phyloP scores from a whole-genome alignment of 2,797 vertebrate species.

The Tamandua tetradactyla region DNA sequence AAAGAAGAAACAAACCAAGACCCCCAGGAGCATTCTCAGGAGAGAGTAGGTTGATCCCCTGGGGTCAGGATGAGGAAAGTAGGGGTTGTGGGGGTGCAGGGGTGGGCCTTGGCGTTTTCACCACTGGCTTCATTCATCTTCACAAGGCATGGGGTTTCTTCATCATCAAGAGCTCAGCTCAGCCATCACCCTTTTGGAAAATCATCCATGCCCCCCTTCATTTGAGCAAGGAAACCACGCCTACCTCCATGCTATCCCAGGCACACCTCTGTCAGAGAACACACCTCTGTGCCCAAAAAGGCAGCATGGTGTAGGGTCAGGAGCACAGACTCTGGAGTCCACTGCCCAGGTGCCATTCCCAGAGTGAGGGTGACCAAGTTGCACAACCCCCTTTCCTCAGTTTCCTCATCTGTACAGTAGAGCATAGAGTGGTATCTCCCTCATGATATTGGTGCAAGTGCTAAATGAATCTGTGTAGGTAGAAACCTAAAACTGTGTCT shows the following conservation, averaged over 20 bases:
- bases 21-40: background rate
- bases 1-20: background rate
- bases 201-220: background rate
- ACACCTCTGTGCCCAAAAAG: background rate
- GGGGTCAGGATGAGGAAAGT: background rate
- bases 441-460: background rate
- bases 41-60: background rate
- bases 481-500: background rate
- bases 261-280: background rate
- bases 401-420: background rate
- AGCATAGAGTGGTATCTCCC: background rate
- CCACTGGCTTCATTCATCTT: background rate
- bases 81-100: background rate
- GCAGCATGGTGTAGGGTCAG: background rate
- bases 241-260: background rate
- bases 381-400: background rate
- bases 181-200: background rate
- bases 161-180: background rate
- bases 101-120: background rate
- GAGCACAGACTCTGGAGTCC: background rate
- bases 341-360: background rate
- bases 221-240: background rate
- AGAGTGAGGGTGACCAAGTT: background rate
- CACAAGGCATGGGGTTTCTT: background rate
- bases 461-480: background rate